Conservation (phyloP, 2,113 vertebrate genomes). For the Phaethon lepturus region DNA sequence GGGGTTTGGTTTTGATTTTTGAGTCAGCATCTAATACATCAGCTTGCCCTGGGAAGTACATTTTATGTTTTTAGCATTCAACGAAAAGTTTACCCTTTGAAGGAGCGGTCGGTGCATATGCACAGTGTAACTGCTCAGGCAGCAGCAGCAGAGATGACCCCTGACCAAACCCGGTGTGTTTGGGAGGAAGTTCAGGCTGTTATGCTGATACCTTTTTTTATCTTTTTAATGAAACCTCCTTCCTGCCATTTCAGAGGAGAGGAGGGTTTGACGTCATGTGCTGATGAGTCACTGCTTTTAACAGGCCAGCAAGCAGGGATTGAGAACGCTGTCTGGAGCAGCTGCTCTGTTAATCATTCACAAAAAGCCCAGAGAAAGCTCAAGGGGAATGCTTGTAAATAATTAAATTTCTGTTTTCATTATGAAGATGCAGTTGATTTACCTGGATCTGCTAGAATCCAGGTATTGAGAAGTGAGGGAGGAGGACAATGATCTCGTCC, state of each 20-base stretch:
- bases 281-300: conserved; percentile 76
- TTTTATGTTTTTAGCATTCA: neutral
- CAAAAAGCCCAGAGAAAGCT: conserved; percentile 68
- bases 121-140: neutral
- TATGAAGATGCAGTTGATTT: conserved; percentile 39
- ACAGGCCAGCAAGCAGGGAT: conserved; percentile 59
- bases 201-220: conserved; percentile 48
- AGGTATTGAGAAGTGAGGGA: conserved; percentile 15
- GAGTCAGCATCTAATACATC: neutral
- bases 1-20: neutral
- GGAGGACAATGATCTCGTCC: neutral
- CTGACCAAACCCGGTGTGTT: neutral
- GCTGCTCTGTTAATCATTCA: conserved; percentile 80
- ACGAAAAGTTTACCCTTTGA: neutral
- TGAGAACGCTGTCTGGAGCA: conserved; percentile 66
- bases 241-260: conserved; percentile 60
- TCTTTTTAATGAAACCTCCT: conserved; percentile 68
- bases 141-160: conserved; percentile 19
- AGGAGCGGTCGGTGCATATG: neutral
- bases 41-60: neutral
- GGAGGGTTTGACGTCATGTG: conserved; percentile 74
- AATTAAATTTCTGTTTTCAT: conserved; percentile 81
- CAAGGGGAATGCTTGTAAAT: conserved; percentile 75
- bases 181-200: conserved; percentile 68
- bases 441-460: conserved; percentile 59